Evolutionary conservation across 2,797 vertebrate species (phyloP).

Genomic region (Harpagifer antarcticus): DNA sequence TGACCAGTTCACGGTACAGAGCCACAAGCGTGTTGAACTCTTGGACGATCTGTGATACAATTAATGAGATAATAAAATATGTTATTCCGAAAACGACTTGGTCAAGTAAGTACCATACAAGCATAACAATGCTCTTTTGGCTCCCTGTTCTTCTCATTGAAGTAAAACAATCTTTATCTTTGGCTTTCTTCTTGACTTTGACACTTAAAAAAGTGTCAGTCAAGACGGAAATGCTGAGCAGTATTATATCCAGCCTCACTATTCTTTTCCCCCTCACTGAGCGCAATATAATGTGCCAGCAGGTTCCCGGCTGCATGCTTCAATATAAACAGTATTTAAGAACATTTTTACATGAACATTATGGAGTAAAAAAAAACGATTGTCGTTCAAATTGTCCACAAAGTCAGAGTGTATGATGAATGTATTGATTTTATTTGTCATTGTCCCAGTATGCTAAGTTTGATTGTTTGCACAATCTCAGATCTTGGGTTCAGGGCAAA

Average conservation of each 20-base stretch:
- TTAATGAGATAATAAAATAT: slow-evolving; percentile 9
- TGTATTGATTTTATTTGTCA: neutral
- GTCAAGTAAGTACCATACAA: slow-evolving; percentile 3
- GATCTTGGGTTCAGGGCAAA: slow-evolving; percentile 15
- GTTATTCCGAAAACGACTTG: neutral
- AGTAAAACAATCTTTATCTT: slow-evolving; percentile 4
- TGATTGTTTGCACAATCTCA: slow-evolving; percentile 38
- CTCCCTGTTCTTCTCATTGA: slow-evolving; percentile 7
- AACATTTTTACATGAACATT: too few species aligned
- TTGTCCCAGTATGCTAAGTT: slow-evolving; percentile 38
- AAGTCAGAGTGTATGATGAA: slow-evolving; percentile 17
- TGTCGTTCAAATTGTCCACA: slow-evolving; percentile 1
- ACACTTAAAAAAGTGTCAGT: slow-evolving; percentile 27
- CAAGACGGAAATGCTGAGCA: slow-evolving; percentile 36
- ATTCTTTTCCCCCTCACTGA: neutral
- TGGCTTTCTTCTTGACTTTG: slow-evolving; percentile 14
- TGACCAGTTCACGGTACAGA: slow-evolving; percentile 96
- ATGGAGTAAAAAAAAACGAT: neutral
- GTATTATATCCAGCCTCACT: slow-evolving; percentile 5
- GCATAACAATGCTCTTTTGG: slow-evolving; percentile 10
- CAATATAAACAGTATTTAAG: too few species aligned
- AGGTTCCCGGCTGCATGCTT: too few species aligned
- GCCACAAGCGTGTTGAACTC: slow-evolving; percentile 99
- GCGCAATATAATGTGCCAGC: slow-evolving; percentile 17
- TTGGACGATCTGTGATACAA: slow-evolving; percentile 93